phyloP scores from a whole-genome alignment of 2,113 vertebrate genomes.

The Tiliqua scincoides region DNA sequence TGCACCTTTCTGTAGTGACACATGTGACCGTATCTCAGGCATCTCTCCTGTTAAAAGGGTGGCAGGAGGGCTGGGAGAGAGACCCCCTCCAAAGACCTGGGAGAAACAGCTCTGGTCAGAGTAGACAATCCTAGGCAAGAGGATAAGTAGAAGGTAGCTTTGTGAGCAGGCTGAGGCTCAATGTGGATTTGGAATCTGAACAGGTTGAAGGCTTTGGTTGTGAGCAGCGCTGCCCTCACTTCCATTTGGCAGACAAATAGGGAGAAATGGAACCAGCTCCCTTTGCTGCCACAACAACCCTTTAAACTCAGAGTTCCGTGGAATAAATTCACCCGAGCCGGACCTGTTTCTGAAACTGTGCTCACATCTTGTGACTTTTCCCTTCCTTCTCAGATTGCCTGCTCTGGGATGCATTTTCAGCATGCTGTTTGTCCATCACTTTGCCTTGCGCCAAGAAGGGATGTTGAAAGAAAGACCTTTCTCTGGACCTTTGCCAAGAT shows the following conservation, averaged over 20 bases:
- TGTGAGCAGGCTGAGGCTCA: too few species aligned
- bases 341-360: conserved; percentile 21
- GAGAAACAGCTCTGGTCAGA: too few species aligned
- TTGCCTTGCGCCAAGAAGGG: not conserved
- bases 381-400: conserved; percentile 13
- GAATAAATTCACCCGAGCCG: not conserved
- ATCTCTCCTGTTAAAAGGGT: too few species aligned
- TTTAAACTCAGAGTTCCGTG: not conserved
- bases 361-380: not conserved
- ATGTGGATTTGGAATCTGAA: not conserved
- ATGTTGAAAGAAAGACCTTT: not conserved
- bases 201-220: not conserved
- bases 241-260: not conserved
- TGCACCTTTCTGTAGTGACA: too few species aligned
- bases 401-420: not conserved
- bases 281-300: not conserved
- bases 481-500: not conserved
- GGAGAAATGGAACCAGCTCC: not conserved
- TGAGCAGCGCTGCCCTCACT: not conserved
- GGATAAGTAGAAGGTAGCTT: not conserved
- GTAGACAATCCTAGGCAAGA: too few species aligned
- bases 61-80: too few species aligned
- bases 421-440: not conserved
- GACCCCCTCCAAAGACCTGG: too few species aligned
- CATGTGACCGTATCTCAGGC: too few species aligned